Evolutionary conservation across 2,797 vertebrate species (phyloP).

Genomic region (Cryptoblepharus egeriae): DNA sequence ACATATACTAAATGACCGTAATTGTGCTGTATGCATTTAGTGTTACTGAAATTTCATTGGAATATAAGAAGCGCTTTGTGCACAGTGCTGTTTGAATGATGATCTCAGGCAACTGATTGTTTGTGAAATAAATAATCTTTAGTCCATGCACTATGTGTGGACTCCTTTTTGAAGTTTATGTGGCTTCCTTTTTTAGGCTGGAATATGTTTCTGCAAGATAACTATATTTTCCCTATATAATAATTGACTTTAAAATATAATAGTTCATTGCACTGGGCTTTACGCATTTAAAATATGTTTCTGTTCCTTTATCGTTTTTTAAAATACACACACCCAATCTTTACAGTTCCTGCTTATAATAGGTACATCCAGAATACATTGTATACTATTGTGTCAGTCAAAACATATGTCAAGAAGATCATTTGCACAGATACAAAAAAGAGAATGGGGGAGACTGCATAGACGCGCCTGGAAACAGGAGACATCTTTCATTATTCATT

Average conservation of each 20-base stretch:
- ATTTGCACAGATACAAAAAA: slow-evolving; percentile 48
- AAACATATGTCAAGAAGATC: slow-evolving; percentile 26
- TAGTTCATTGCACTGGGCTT: slow-evolving; percentile 11
- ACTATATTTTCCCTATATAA: slow-evolving; percentile 55
- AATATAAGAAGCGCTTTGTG: slow-evolving; percentile 68
- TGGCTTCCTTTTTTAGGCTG: no score
- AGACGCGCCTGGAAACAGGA: slow-evolving; percentile 65
- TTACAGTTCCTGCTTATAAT: slow-evolving; percentile 21
- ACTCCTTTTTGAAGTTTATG: slow-evolving; percentile 36
- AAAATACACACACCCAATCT: background rate
- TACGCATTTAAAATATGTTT: slow-evolving; percentile 27
- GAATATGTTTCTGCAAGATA: slow-evolving; percentile 42
- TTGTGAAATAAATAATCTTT: slow-evolving; percentile 61
- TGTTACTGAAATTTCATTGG: slow-evolving; percentile 44
- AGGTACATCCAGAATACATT: slow-evolving; percentile 33
- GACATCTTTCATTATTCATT: slow-evolving; percentile 76
- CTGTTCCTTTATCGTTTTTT: slow-evolving; percentile 37
- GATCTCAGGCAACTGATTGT: slow-evolving; percentile 46
- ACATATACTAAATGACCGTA: slow-evolving; percentile 37
- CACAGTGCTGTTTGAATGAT: slow-evolving; percentile 43
- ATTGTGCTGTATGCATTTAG: slow-evolving; percentile 37
- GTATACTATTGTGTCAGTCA: slow-evolving; percentile 33
- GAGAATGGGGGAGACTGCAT: slow-evolving; percentile 50
- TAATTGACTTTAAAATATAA: slow-evolving; percentile 37
- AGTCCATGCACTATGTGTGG: slow-evolving; percentile 44